Evolutionary conservation across 2,113 vertebrate species (phyloP).

Genomic region (Phocoena phocoena): DNA sequence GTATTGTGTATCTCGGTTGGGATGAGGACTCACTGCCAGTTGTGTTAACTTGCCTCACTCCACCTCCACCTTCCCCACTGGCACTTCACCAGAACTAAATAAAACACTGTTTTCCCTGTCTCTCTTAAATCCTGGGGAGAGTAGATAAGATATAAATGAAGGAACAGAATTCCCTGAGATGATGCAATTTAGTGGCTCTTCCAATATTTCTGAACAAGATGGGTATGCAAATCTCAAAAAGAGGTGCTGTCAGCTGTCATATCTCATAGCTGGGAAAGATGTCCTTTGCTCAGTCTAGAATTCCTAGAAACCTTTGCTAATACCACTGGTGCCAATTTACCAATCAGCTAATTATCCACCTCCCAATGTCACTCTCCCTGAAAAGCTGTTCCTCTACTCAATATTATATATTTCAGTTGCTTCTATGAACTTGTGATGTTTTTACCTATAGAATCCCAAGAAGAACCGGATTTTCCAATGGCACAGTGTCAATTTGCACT

Average conservation of each 20-base stretch:
- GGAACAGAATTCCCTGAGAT: not conserved
- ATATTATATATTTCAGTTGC: not conserved
- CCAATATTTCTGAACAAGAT: conserved; percentile 8
- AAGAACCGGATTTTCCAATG: conserved; percentile 83
- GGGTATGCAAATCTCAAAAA: not conserved
- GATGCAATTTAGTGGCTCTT: not conserved
- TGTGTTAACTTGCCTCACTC: not conserved
- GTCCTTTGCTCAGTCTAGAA: not conserved
- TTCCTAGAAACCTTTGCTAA: not conserved
- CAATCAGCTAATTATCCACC: not conserved
- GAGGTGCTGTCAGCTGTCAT: not conserved
- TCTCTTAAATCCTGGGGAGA: not conserved
- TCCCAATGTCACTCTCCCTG: not conserved
- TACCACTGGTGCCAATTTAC: not conserved
- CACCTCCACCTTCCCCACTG: not conserved
- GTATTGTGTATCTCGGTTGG: not conserved
- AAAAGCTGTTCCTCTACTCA: not conserved
- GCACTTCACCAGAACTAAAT: not conserved
- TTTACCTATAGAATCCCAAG: conserved; percentile 79
- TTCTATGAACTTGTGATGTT: not conserved
- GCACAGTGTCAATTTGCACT: conserved; percentile 58
- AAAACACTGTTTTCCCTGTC: not conserved
- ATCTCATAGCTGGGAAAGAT: not conserved
- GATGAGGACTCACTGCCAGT: not conserved
- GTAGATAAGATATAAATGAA: not conserved